These are phyloP conservation scores for Eleginops maclovinus DNA, from an alignment of 2,113 vertebrate species.

Conservation along the genomic window DNA sequence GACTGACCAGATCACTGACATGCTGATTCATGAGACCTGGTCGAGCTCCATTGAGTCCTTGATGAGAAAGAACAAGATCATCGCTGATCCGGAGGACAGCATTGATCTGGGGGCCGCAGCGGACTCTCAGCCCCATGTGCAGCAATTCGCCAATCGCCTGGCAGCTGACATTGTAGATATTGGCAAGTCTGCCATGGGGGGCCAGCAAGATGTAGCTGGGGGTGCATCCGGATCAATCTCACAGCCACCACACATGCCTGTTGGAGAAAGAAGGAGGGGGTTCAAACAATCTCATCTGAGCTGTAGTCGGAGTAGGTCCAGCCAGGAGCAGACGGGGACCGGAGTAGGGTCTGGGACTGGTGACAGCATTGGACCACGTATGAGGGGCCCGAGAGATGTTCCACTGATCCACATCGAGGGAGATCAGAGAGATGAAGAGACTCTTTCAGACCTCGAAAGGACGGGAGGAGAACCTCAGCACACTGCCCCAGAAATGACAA, in stretches of 20 bases:
- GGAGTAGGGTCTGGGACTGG: constrained; percentile 45
- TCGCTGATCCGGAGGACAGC: constrained; percentile 83
- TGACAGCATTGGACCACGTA: constrained; percentile 37
- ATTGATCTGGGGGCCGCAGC: constrained; percentile 78
- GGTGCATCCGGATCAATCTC: constrained; percentile 54
- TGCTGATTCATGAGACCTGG: constrained; percentile 97
- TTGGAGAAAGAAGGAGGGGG: constrained; percentile 77
- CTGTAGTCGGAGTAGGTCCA: constrained; percentile 60
- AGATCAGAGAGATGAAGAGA: constrained; percentile 88
- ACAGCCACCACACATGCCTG: constrained; percentile 65
- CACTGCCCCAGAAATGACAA: constrained; percentile 58
- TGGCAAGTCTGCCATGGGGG: constrained; percentile 82
- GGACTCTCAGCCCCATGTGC: constrained; percentile 83
- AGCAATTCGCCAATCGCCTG: constrained; percentile 85
- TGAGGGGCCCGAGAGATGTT: constrained; percentile 86
- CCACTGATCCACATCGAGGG: constrained; percentile 96
- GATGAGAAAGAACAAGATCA: constrained; percentile 98
- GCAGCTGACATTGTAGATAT: constrained; percentile 87
- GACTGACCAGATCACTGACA: constrained; percentile 92
- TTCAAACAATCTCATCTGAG: constrained; percentile 73
- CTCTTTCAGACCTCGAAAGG: constrained; percentile 51
- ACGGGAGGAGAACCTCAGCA: constrained; percentile 64
- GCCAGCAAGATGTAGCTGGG: constrained; percentile 82
- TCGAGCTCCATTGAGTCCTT: constrained; percentile 94
- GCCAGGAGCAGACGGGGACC: constrained; percentile 67